Percentiles rank a stretch among this genome's conserved stretches.
phyloP scores from a whole-genome alignment of 2,113 vertebrate species.

The Microcebus ravelobensis region DNA sequence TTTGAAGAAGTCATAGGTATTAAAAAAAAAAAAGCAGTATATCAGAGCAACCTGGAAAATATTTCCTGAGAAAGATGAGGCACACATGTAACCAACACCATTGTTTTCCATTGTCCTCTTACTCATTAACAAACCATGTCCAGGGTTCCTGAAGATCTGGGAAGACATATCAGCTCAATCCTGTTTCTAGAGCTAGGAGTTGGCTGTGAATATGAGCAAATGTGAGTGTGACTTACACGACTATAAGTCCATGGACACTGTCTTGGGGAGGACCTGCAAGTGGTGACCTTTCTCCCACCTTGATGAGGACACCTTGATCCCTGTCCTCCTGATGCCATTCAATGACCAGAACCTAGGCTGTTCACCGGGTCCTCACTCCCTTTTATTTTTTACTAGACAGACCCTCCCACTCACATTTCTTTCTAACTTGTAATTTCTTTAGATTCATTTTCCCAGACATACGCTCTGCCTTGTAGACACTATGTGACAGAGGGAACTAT shows the following conservation, averaged over 20 bases:
- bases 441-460: background rate
- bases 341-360: too few relatives aligned
- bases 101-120: background rate
- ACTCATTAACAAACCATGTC: fast-evolving
- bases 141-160: too few relatives aligned
- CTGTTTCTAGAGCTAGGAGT: background rate
- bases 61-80: background rate
- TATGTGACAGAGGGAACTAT: background rate
- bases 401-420: background rate
- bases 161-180: background rate
- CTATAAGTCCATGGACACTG: background rate
- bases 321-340: background rate
- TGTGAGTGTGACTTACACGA: background rate
- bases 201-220: background rate
- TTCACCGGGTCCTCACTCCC: too few relatives aligned
- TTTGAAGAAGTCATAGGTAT: background rate
- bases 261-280: too few relatives aligned
- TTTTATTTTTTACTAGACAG: too few relatives aligned
- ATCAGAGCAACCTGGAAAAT: background rate
- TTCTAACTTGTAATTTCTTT: background rate
- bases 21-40: background rate
- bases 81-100: too few relatives aligned
- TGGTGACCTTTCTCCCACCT: background rate
- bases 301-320: background rate
- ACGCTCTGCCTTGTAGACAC: background rate